Base-by-base conservation (phyloP, 2,888 invertebrate species). In the Zygaena filipendulae region DNA sequence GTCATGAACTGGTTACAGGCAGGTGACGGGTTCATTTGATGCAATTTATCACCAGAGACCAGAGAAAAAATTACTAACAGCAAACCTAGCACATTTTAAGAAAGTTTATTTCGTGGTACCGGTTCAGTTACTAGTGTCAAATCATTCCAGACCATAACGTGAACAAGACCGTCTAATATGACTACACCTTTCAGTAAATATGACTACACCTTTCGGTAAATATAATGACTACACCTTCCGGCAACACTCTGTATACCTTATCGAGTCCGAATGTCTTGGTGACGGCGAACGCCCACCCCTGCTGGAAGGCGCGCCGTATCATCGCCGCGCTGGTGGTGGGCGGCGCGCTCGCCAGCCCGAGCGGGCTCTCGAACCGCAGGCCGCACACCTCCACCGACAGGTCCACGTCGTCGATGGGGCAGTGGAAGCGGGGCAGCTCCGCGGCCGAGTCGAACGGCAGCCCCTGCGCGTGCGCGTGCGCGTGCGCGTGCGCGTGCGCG, bases 251-350 rank as follows among this genome's bases (percentile, higher is more conserved):
- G 9, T 25, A 32, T 40, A 92, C 94, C 84, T 99, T 98, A 59
- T 97, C 93, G 9, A 99, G 77, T 3, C 90, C 85, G 60, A 95
- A 99, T 0, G 98, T 99, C 79, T 99, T 99, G 0, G 98, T 99
- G 2, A 99, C 91, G n/a, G 88, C 93, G 58, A 95, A 99, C 1
- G 90, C 92, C 99, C 99, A 99, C 1, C 98, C 98, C 43, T 94
- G 92, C 59, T 95, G 88, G 59, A 98, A 99, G 9, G 92, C 91
- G 37, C 98, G 81, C 3, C 98, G 81, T 25, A 98, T 96, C 97
- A 99, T 99, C 0, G 95, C 87, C 3, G 92, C 85, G 32, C 90
- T 89, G 2, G 98, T 99, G 4, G 96, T 93, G 3, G 98, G 98
- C 1, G 97, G 95, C 0, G 99, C 98, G 28, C 96, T 97, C 2